Evolutionary conservation across 2,888 invertebrate species (phyloP), one percentile per base, ranked within the genome.

Genomic region (Acrocera orbiculus): DNA sequence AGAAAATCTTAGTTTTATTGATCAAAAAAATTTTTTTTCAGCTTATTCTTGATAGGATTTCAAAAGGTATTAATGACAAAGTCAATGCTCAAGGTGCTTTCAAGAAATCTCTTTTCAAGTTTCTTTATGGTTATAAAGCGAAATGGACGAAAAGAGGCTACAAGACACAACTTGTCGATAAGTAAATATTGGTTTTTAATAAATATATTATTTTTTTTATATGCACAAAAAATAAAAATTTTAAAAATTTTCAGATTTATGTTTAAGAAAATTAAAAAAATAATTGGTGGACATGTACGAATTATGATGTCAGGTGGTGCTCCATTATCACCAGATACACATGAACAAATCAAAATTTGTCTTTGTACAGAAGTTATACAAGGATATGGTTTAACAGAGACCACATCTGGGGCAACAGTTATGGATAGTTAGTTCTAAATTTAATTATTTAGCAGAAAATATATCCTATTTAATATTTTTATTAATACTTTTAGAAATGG

Each of bases 301-400:
- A 65, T 90, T 45, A 76, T 96, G 62, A 73, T 96, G 49, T 73
- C 76, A 7, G 98, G 98, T 37, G 95, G 96, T 38, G 96, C 98
- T 15, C 96, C 96, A 1, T 66, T 98, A 14, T 82, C 90, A 5
- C 79, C 89, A 1, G 93, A 95, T 56, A 95, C 95, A 9, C 95
- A 96, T 58, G 74, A 82, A 53, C 92, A 93, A 65, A 81, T 89
- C 48, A 78, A 82, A 57, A 73, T 83, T 39, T 92, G 92, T 54
- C 69, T 96, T 42, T 92, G 93, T 58, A 77, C 83, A 40, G 78
- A 78, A 40, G 76, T 98, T 27, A 73, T 83, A 37, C 87, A 89
- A 53, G 96, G 95, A 32, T 96, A 96, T 62, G 96, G 96, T 2
- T 72, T 96, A 40, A 98, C 96, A 0, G 96, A 98, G 69, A 92